phyloP scores from a whole-genome alignment of 1,140 invertebrate genomes.

The Campoletis sonorensis region DNA sequence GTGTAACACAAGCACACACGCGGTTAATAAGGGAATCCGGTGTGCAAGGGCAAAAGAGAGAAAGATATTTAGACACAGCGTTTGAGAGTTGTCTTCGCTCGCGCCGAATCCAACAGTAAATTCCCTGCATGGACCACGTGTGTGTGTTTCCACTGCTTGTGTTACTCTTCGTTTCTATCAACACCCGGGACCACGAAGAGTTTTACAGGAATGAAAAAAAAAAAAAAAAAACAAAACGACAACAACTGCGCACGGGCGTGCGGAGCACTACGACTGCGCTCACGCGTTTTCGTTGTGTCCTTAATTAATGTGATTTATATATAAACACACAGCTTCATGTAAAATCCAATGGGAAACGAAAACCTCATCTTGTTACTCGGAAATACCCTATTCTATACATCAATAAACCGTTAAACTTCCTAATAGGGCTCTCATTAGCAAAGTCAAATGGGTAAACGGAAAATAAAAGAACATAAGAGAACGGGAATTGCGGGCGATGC shows the following conservation, averaged over 20 bases:
- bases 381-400: slow-evolving; percentile 28
- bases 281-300: slow-evolving; percentile 30
- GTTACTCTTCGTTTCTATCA: background rate
- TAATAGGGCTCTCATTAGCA: slow-evolving; percentile 69
- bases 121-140: background rate
- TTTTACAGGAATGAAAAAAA: background rate
- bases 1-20: background rate
- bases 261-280: background rate
- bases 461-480: slow-evolving; percentile 24
- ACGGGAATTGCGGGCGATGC: background rate
- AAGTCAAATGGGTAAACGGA: background rate
- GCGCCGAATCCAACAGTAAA: background rate
- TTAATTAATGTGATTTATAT: slow-evolving; percentile 52
- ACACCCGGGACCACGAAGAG: background rate
- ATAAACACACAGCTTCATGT: background rate
- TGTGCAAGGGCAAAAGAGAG: background rate
- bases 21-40: background rate
- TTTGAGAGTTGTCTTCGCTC: background rate
- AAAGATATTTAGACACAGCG: background rate
- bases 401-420: slow-evolving; percentile 58
- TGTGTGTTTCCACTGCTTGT: background rate
- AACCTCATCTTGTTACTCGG: background rate
- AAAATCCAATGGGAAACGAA: background rate
- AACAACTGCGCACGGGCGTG: slow-evolving; percentile 3
- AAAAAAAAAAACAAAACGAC: too few species aligned